Percentiles rank a stretch among this genome's conserved stretches.
These are phyloP conservation scores for Enteromius argenteus DNA, from an alignment of 2,797 vertebrate species.

Conservation along the genomic window DNA sequence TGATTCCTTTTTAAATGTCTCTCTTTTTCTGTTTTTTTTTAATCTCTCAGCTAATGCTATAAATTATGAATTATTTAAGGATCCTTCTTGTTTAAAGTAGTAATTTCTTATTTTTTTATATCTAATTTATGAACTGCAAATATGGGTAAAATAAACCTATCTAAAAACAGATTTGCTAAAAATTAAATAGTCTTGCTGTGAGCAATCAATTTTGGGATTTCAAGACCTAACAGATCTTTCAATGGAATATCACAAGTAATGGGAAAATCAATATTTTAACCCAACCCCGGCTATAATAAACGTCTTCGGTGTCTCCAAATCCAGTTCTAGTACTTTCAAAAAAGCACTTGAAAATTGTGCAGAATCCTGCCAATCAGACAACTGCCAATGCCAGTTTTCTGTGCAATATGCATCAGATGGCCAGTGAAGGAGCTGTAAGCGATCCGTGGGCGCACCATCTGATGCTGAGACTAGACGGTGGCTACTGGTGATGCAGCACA, in stretches of 20 bases:
- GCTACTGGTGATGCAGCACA: neutral
- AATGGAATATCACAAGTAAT: neutral
- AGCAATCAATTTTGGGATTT: neutral
- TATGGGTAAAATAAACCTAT: neutral
- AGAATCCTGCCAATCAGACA: neutral
- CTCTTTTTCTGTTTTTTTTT: neutral
- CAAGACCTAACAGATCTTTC: neutral
- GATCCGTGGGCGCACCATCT: constrained; percentile 24
- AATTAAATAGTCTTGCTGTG: neutral
- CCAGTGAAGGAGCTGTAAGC: constrained; percentile 18
- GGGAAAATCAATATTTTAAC: constrained; percentile 14
- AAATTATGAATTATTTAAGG: neutral
- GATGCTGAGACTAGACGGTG: constrained; percentile 17
- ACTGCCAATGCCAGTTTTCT: constrained; percentile 12
- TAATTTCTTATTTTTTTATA: neutral
- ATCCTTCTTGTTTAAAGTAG: neutral
- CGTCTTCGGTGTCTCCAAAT: neutral
- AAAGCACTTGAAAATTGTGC: neutral
- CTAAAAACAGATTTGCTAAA: neutral
- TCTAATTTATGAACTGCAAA: neutral
- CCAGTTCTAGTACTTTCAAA: neutral
- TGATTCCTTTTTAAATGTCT: neutral
- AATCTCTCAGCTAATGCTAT: neutral
- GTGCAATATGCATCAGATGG: constrained; percentile 41
- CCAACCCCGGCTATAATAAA: neutral